Evolutionary conservation across 2,888 invertebrate genomes (phyloP).

Genomic region (Sinohyriopsis cumingii): DNA sequence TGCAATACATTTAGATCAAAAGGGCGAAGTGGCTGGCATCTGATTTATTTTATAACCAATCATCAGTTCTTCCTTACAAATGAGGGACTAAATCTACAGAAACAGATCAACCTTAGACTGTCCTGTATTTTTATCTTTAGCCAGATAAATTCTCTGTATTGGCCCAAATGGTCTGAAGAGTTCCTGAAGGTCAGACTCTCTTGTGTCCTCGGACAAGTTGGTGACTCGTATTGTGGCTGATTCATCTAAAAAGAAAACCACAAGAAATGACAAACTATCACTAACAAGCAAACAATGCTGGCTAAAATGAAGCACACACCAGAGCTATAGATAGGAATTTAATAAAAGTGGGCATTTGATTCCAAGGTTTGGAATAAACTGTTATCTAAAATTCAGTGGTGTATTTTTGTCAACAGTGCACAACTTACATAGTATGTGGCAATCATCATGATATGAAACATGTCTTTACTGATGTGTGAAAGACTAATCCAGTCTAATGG

Average conservation of each 20-base stretch:
- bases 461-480: no score
- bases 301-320: no score
- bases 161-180: conserved; percentile 95
- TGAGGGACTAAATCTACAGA: neutral
- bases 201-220: conserved; percentile 95
- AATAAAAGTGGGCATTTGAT: neutral
- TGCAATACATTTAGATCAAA: no score
- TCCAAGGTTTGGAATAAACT: no score
- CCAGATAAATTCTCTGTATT: conserved; percentile 93
- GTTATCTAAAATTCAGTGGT: no score
- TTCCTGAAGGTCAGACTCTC: conserved; percentile 94
- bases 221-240: conserved; percentile 94
- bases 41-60: neutral
- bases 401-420: no score
- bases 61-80: neutral
- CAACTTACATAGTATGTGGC: no score
- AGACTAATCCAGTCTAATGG: no score
- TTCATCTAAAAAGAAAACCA: conserved; percentile 58
- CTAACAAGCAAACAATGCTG: no score
- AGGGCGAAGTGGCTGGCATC: neutral
- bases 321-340: neutral
- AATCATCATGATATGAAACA: no score
- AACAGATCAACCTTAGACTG: conserved; percentile 72
- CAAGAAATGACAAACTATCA: no score
- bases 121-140: conserved; percentile 84